phyloP scores from a whole-genome alignment of 2,113 vertebrate genomes.

The Tetraodon nigroviridis region DNA sequence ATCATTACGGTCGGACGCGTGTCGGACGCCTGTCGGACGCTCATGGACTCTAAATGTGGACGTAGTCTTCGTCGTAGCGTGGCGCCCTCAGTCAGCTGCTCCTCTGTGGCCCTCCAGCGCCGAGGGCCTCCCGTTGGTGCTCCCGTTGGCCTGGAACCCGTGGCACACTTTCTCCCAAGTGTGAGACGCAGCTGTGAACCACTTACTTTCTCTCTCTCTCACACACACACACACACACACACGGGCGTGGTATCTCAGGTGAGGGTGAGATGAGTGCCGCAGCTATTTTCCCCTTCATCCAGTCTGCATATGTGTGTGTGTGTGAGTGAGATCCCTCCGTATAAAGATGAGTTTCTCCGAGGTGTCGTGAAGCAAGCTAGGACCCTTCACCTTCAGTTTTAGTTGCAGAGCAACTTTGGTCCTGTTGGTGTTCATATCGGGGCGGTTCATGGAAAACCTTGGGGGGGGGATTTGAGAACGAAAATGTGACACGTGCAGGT shows the following conservation, averaged over 20 bases:
- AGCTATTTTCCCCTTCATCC: conserved; percentile 10
- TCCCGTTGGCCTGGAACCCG: conserved; percentile 53
- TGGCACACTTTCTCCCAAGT: conserved; percentile 31
- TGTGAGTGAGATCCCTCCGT: conserved; percentile 4
- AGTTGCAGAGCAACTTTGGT: conserved; percentile 88
- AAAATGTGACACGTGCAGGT: conserved; percentile 65
- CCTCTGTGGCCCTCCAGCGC: conserved; percentile 16
- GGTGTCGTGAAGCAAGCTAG: conserved; percentile 63
- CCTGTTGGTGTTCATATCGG: conserved; percentile 70
- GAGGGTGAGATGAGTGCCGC: background rate
- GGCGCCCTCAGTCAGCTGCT: conserved; percentile 29
- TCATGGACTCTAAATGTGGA: conserved; percentile 50
- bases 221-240: background rate
- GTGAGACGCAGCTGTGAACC: conserved; percentile 15
- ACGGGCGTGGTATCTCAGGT: conserved; percentile 1
- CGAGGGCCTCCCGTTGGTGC: conserved; percentile 56
- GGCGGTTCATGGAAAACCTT: conserved; percentile 75
- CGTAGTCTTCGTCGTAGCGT: conserved; percentile 39
- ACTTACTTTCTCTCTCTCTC: conserved; percentile 4
- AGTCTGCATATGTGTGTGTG: conserved; percentile 9
- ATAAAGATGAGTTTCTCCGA: conserved; percentile 27
- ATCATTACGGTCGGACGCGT: conserved; percentile 13
- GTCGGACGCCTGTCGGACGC: conserved; percentile 29
- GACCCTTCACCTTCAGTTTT: conserved; percentile 73
- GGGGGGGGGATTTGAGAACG: conserved; percentile 61